Conservation (phyloP, 2,797 vertebrate genomes). For the Neopelma chrysocephalum region DNA sequence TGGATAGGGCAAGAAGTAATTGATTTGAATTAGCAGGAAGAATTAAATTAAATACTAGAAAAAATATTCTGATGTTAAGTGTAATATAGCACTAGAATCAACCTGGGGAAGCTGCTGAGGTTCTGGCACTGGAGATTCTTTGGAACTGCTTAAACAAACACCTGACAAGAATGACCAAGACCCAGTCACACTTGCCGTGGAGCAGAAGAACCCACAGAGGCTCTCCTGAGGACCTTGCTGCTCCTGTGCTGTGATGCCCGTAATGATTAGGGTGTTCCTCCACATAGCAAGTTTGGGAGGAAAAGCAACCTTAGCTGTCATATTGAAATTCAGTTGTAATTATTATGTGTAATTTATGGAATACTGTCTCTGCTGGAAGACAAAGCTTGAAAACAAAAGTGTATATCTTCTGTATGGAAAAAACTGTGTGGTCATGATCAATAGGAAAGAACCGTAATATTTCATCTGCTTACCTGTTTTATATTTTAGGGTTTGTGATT, state of each 20-base stretch:
- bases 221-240: neutral
- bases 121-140: neutral
- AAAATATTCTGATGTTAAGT: neutral
- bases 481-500: neutral
- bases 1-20: neutral
- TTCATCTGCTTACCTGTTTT: neutral
- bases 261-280: neutral
- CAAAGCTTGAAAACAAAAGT: neutral
- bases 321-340: neutral
- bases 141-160: neutral
- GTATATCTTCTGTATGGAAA: neutral
- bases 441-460: neutral
- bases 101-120: neutral
- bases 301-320: neutral
- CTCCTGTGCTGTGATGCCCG: neutral
- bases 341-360: neutral
- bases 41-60: neutral
- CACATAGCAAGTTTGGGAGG: neutral
- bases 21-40: neutral
- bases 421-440: neutral
- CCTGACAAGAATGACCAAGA: neutral
- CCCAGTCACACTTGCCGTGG: fast-evolving
- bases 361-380: neutral
- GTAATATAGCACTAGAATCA: neutral
- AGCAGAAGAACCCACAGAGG: neutral